These are phyloP conservation scores for Ciconia boyciana DNA, from an alignment of 2,113 vertebrate species.

Conservation along the genomic window DNA sequence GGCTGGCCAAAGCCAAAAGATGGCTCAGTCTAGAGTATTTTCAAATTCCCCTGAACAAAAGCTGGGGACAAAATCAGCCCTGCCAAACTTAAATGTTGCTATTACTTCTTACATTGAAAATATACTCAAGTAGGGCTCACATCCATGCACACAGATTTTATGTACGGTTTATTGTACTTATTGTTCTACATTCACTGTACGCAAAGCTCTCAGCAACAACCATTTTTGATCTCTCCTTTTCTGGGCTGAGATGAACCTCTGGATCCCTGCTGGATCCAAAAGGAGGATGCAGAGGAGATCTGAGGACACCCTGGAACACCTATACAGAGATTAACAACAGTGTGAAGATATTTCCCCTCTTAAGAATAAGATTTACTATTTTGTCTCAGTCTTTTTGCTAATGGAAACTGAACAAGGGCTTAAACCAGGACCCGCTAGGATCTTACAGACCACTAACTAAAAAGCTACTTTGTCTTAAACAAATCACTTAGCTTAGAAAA, in stretches of 20 bases:
- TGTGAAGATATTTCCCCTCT: not conserved
- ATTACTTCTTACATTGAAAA: not conserved
- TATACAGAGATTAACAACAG: not conserved
- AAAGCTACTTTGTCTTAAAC: not conserved
- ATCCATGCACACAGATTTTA: not conserved
- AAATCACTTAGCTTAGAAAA: not conserved
- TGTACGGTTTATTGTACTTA: not conserved
- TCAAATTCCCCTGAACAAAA: not conserved
- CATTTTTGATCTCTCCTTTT: not conserved
- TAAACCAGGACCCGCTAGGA: not conserved
- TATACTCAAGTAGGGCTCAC: not conserved
- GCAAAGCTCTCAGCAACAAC: not conserved
- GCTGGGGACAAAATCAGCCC: not conserved
- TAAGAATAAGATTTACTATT: not conserved
- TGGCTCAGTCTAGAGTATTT: not conserved
- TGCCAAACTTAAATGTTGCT: not conserved
- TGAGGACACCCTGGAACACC: not conserved
- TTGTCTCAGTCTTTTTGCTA: not conserved
- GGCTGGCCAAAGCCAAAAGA: not conserved
- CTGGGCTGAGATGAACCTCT: not conserved
- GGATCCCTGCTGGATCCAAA: not conserved
- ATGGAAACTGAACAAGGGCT: not conserved
- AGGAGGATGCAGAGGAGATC: not conserved
- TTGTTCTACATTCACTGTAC: not conserved
- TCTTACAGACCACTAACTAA: not conserved